Evolutionary conservation across 2,888 invertebrate genomes (phyloP), one percentile per base, ranked within the genome.

Genomic region (Microctonus hyperodae): DNA sequence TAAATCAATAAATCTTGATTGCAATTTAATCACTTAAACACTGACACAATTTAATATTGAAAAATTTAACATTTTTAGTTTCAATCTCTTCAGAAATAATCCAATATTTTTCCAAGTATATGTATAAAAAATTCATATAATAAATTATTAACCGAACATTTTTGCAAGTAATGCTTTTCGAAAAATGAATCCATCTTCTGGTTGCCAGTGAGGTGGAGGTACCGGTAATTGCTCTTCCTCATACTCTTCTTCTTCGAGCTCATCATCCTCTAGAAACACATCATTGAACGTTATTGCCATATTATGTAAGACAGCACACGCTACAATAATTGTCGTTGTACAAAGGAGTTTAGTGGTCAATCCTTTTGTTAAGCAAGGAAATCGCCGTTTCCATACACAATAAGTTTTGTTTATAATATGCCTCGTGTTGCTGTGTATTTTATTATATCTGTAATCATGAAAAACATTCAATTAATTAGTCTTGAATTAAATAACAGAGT

Each of bases 221-320:
- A 37, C 48, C 48, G 25, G 25, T 20, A 44, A n/a, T n/a, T n/a
- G n/a, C n/a, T n/a, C n/a, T n/a, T n/a, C n/a, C n/a, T n/a, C n/a
- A n/a, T n/a, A n/a, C n/a, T n/a, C n/a, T n/a, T n/a, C n/a, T n/a
- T n/a, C 31, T 23, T 33, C 48, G 31, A 33, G 10, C 28, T 68
- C 68, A 50, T 73, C 71, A 10, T 69, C 71, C 33, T 71, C 72
- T 16, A 59, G 59, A 10, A 72, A 56, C 22, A 61, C 56, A 40
- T 72, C 69, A 23, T 65, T 68, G 16, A 68, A 72, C 23, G 57
- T 61, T 23, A 72, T 20, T 7, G 71, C 69, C 25, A 73, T 16
- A 58, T 74, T 73, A 25, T 72, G 69, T 35, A 73, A 35, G 11
- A 72, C 70, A 31, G 73, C 67, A 66, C 69, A 71, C 9, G 70